A percentile compares a stretch with the other conserved stretches of the same genome.
Evolutionary conservation across 2,888 invertebrate species (phyloP).

Genomic region (Gibbula magus): DNA sequence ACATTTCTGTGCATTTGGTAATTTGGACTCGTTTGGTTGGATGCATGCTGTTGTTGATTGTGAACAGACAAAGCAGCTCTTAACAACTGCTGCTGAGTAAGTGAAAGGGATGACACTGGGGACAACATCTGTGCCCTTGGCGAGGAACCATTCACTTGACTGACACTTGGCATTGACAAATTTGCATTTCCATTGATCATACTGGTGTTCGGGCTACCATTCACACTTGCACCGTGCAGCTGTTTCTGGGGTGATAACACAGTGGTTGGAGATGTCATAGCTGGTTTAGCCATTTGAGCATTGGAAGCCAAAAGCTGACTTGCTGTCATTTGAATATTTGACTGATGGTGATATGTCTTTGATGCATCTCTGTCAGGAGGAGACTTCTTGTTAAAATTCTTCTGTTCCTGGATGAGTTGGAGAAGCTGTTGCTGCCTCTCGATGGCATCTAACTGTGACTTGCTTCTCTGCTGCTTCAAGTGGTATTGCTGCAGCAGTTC

Average conservation of each 20-base stretch:
- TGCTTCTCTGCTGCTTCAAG: not conserved
- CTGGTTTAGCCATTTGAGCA: not conserved
- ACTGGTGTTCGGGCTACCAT: not conserved
- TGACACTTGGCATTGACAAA: not conserved
- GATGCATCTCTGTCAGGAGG: not conserved
- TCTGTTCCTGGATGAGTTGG: not conserved
- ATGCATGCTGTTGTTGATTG: not conserved
- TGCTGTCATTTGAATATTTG: not conserved
- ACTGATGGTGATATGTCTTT: not conserved
- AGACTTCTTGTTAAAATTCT: not conserved
- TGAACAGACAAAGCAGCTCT: not conserved
- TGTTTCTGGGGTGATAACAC: not conserved
- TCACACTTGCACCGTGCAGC: not conserved
- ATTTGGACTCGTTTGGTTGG: too few species aligned
- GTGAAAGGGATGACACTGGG: not conserved
- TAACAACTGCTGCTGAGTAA: not conserved
- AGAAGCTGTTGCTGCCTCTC: not conserved
- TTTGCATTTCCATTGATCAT: not conserved
- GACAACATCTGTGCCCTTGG: not conserved
- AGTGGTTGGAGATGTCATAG: not conserved
- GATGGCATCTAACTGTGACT: not conserved
- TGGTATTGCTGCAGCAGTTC: slow-evolving; percentile 6
- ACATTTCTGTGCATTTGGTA: too few species aligned
- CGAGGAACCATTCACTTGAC: not conserved
- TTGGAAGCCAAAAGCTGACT: not conserved